A percentile compares a stretch with the other conserved stretches of the same genome.
These are phyloP conservation scores for Drosophila antonietae DNA, from an alignment of 2,888 invertebrate genomes.

Conservation along the genomic window DNA sequence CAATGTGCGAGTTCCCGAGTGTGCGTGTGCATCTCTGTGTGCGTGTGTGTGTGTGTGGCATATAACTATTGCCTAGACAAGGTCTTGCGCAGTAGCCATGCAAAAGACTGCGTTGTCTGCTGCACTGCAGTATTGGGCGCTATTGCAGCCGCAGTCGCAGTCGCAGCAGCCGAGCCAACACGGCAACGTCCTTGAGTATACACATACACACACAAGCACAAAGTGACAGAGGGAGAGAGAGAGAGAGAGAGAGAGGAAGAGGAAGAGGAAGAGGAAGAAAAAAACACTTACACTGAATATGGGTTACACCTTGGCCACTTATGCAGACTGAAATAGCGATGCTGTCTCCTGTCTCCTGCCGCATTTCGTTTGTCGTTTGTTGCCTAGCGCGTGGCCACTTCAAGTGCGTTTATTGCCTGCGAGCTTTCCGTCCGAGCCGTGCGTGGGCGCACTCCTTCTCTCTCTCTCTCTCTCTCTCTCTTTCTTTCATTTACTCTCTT, in stretches of 20 bases:
- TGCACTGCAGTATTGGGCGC: constrained; percentile 62
- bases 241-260: background rate
- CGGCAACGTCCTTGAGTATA: constrained; percentile 69
- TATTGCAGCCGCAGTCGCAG: constrained; percentile 55
- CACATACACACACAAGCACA: background rate
- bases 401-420: constrained; percentile 74
- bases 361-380: constrained; percentile 1
- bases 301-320: constrained; percentile 56
- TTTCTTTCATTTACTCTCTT: constrained; percentile 17
- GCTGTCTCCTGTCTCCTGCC: constrained; percentile 3
- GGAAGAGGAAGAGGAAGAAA: constrained; percentile 1
- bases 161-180: constrained; percentile 29
- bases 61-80: constrained; percentile 52
- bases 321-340: constrained; percentile 33
- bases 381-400: constrained; percentile 47
- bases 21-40: constrained; percentile 32
- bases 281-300: constrained; percentile 53
- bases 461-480: background rate
- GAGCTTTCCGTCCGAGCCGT: constrained; percentile 28
- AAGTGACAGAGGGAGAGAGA: background rate
- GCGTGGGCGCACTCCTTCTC: constrained; percentile 10
- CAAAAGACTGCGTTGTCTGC: constrained; percentile 38
- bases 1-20: constrained; percentile 53
- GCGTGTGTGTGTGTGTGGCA: constrained; percentile 23
- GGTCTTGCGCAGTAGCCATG: constrained; percentile 72